A percentile compares a stretch with the other conserved stretches of the same genome.
Conservation (phyloP, 1,140 invertebrate species). For the Asobara japonica region DNA sequence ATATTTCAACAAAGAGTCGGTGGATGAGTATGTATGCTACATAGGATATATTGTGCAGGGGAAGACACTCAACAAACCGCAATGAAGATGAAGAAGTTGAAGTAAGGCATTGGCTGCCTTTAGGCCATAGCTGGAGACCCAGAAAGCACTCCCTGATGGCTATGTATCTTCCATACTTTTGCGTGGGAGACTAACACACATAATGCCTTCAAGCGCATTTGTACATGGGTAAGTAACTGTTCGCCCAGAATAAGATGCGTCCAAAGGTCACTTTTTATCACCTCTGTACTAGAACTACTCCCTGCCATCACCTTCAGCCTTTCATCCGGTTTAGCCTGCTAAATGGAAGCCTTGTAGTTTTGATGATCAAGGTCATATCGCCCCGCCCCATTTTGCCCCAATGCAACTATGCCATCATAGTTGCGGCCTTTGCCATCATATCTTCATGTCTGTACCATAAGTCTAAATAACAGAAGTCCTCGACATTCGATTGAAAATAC, state of each 20-base stretch:
- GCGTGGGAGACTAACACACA: slow-evolving; percentile 41
- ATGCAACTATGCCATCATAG: too few relatives aligned
- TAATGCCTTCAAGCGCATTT: not conserved
- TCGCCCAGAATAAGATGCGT: not conserved
- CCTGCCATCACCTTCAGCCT: not conserved
- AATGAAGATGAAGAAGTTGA: slow-evolving; percentile 18
- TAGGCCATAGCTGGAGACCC: slow-evolving; percentile 38
- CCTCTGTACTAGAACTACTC: not conserved
- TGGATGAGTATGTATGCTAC: not conserved
- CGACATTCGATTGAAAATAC: too few relatives aligned
- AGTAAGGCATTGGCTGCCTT: slow-evolving; percentile 35
- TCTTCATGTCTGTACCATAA: too few relatives aligned
- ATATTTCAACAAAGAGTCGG: not conserved
- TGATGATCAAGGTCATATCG: too few relatives aligned
- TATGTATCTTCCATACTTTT: slow-evolving; percentile 31
- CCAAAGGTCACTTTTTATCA: not conserved
- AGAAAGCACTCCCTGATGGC: slow-evolving; percentile 35
- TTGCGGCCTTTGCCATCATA: too few relatives aligned
- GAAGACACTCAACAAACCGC: not conserved
- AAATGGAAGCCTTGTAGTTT: too few relatives aligned
- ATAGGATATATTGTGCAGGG: not conserved
- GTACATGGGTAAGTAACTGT: not conserved
- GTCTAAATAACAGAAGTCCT: too few relatives aligned
- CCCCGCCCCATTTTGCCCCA: too few relatives aligned
- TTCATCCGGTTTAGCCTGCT: too few relatives aligned